Conservation (phyloP, 2,113 vertebrate genomes). For the Dromas ardeola region DNA sequence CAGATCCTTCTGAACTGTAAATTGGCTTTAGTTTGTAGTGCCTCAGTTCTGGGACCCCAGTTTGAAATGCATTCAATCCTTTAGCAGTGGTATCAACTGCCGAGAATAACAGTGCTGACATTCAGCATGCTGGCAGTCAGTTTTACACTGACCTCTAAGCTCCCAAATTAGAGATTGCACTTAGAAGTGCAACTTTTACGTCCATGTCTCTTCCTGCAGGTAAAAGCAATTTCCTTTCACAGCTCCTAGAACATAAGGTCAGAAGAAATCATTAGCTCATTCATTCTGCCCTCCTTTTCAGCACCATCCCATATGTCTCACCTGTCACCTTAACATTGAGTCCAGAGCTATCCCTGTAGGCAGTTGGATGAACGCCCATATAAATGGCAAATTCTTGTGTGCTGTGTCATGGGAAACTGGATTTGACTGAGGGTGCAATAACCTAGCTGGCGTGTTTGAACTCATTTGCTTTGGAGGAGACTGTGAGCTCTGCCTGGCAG, state of each 20-base stretch:
- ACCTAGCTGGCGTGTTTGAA: background rate
- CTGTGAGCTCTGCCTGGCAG: background rate
- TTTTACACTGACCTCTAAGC: background rate
- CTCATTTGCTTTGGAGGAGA: background rate
- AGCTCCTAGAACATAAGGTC: background rate
- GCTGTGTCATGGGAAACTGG: background rate
- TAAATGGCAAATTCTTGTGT: background rate
- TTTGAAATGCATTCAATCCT: background rate
- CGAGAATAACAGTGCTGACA: background rate
- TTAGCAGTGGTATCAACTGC: background rate
- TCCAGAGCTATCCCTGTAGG: background rate
- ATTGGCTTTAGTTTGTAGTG: background rate
- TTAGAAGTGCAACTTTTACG: background rate
- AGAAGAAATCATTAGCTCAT: background rate
- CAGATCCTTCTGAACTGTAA: background rate
- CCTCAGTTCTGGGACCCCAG: background rate
- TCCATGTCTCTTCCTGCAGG: background rate
- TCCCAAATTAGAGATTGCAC: background rate
- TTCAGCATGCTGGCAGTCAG: background rate
- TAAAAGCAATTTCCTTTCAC: conserved; percentile 19
- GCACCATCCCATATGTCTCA: background rate
- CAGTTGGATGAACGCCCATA: background rate
- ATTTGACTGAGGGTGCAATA: background rate
- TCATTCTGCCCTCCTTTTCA: background rate
- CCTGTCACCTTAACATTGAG: background rate